These are phyloP conservation scores for Plebejus melissa DNA, from an alignment of 2,888 invertebrate genomes.

Conservation along the genomic window DNA sequence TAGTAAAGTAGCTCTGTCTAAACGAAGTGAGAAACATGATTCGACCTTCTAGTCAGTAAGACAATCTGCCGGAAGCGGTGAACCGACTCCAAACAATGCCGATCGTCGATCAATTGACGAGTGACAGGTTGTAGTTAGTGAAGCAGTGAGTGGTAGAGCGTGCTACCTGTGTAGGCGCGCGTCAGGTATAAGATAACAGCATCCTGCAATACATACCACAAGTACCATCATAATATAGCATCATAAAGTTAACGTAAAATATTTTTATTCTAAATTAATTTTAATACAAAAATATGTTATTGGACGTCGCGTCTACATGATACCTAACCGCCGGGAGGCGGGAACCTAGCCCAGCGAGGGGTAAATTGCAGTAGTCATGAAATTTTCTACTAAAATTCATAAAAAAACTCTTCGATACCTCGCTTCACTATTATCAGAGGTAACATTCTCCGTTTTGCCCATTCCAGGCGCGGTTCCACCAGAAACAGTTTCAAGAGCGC, in stretches of 20 bases:
- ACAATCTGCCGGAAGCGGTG: conserved; percentile 45
- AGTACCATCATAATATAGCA: neutral
- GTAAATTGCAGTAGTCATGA: no score
- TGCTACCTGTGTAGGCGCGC: neutral
- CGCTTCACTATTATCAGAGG: neutral
- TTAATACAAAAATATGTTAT: no score
- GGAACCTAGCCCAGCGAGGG: no score
- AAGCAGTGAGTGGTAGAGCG: conserved; percentile 37
- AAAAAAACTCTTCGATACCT: neutral
- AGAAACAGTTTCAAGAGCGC: conserved; percentile 88
- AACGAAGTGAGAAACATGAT: neutral
- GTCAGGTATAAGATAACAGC: neutral
- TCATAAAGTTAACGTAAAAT: no score
- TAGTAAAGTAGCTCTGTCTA: no score
- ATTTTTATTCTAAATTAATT: no score
- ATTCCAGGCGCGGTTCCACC: conserved; percentile 88
- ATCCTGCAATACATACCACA: neutral
- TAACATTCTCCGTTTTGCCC: neutral
- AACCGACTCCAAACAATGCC: conserved; percentile 42
- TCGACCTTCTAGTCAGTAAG: conserved; percentile 37
- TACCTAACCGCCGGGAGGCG: no score
- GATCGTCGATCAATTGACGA: conserved; percentile 43
- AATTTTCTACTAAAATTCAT: no score
- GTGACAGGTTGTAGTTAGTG: conserved; percentile 41
- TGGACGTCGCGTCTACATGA: no score